Percentiles rank a stretch among this genome's conserved stretches.
Conservation (phyloP, 2,888 invertebrate genomes). For the Rotaria sp. region DNA sequence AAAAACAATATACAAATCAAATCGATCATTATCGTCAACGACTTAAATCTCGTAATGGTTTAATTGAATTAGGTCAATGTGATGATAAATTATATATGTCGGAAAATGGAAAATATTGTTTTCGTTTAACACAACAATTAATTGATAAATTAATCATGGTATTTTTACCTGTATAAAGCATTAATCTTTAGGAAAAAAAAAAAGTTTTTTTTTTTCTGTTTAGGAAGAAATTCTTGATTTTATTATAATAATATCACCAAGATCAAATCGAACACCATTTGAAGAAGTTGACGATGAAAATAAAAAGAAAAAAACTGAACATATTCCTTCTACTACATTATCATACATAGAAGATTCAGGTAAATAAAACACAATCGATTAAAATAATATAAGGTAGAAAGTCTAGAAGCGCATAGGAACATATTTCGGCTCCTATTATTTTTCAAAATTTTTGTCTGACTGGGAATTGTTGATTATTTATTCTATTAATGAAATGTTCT, state of each 20-base stretch:
- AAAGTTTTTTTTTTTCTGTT: neutral
- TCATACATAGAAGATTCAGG: neutral
- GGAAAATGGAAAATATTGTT: slow-evolving; percentile 16
- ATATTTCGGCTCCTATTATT: too few relatives aligned
- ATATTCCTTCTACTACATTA: neutral
- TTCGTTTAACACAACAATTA: slow-evolving; percentile 12
- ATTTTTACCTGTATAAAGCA: too few relatives aligned
- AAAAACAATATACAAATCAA: neutral
- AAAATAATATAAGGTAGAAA: too few relatives aligned
- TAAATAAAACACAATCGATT: neutral
- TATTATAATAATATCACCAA: neutral
- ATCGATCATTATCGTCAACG: neutral
- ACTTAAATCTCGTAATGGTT: slow-evolving; percentile 1
- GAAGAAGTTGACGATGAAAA: neutral
- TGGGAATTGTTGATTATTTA: too few relatives aligned
- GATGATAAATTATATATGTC: slow-evolving; percentile 3
- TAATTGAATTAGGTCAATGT: neutral
- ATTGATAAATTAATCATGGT: slow-evolving; percentile 22
- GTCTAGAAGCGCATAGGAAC: too few relatives aligned
- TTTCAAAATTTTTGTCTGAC: too few relatives aligned
- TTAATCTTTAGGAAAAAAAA: neutral
- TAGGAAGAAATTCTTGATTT: slow-evolving; percentile 19
- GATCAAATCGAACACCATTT: neutral
- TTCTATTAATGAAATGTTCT: too few relatives aligned
- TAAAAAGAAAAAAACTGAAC: neutral